Evolutionary conservation across 2,797 vertebrate genomes (phyloP), one percentile per base, ranked within the genome.

Genomic region (Molossus alvarezi): DNA sequence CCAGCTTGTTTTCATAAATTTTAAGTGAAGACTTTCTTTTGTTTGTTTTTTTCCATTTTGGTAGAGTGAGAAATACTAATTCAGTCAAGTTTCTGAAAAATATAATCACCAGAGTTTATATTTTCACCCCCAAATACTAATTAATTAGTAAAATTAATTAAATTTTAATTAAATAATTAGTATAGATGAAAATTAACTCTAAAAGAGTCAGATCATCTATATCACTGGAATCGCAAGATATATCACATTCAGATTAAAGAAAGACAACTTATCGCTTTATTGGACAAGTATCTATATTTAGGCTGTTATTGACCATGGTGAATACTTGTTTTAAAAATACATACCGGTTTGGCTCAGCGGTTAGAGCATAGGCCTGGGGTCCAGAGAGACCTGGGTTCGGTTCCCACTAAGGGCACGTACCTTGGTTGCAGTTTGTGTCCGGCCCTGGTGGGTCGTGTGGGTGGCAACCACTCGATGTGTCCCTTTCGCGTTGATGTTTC

Each of bases 21-120:
- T 80, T 29, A 84, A 18, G 79, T 67, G 55, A 58, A 84, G 21
- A 27, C 9, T 41, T 83, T 58, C 17, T 76, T 48, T 90, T 73
- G 58, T 58, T 33, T 53, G 9, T 53, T 77, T 76, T 76, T 79
- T 69, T 75, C 55, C 20, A 92, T 88, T 96, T 96, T 85, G 29
- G 64, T 14, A 45, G 27, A 37, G 25, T n/a, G 5, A 45, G 17
- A 53, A 60, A 2, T 55, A 81, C n/a, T 81, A 71, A 87, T 81
- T 81, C 67, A 55, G 37, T 45, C 75, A 88, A 88, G n/a, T 2
- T 45, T 27, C 17, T 48, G 7, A 18, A 14, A 94, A 91, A 72
- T 55, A 76, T 7, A 88, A 45, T 20, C 69, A 91, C 2, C 15
- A 86, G 14, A 67, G 10, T 57, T 81, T n/a, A 71, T 51, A n/a